phyloP scores from a whole-genome alignment of 2,113 vertebrate genomes.

The Heterocephalus glaber region DNA sequence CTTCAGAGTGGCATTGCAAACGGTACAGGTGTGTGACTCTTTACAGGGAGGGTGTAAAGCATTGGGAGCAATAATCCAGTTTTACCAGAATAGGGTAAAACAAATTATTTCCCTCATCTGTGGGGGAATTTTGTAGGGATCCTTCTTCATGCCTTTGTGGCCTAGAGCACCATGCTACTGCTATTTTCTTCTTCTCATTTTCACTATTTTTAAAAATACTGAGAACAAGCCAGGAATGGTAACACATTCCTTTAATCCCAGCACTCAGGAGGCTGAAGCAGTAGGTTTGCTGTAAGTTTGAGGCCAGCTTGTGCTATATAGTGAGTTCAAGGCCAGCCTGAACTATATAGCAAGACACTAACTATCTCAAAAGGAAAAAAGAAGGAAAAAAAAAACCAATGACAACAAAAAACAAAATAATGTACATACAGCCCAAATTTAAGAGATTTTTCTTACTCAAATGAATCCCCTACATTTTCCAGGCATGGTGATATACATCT shows the following conservation, averaged over 20 bases:
- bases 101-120: not conserved
- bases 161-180: not conserved
- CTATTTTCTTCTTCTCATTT: not conserved
- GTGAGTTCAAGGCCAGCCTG: not conserved
- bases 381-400: too few relatives aligned
- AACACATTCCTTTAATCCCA: not conserved
- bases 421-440: not conserved
- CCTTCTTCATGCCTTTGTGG: not conserved
- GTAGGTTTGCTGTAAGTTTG: not conserved
- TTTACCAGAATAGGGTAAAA: not conserved
- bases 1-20: not conserved
- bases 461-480: not conserved
- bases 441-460: slow-evolving; percentile 8
- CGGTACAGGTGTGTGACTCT: not conserved
- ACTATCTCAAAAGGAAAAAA: not conserved
- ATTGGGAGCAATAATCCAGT: not conserved
- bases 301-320: not conserved
- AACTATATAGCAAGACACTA: not conserved
- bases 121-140: not conserved
- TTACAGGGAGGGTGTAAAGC: not conserved
- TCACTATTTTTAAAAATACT: not conserved
- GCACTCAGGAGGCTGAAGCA: not conserved
- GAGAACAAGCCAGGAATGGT: not conserved
- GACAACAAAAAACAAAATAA: not conserved
- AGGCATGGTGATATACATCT: not conserved